A percentile compares a stretch with the other conserved stretches of the same genome.
Evolutionary conservation across 2,113 vertebrate genomes (phyloP).

Genomic region (Entomyzon cyanotis): DNA sequence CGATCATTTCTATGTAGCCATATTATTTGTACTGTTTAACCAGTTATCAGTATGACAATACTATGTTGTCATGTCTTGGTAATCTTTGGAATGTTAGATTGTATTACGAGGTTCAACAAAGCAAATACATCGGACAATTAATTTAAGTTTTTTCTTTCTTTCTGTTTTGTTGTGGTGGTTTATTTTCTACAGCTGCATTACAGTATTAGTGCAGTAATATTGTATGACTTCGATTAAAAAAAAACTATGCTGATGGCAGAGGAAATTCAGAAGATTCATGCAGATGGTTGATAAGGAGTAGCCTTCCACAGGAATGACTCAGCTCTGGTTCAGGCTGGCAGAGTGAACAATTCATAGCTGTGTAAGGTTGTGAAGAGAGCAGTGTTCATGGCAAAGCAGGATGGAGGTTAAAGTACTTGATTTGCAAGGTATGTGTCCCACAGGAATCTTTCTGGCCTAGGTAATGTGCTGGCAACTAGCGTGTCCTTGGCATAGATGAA

Average conservation of each 20-base stretch:
- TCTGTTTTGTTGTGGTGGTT: not conserved
- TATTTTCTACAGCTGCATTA: not conserved
- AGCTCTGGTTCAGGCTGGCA: not conserved
- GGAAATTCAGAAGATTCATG: not conserved
- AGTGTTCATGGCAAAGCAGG: not conserved
- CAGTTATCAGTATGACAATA: not conserved
- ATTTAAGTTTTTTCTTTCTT: not conserved
- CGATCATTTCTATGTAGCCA: not conserved
- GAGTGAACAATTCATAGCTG: not conserved
- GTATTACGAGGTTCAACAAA: not conserved
- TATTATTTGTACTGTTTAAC: not conserved
- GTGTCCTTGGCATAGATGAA: not conserved
- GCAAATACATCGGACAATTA: not conserved
- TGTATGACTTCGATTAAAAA: conserved; percentile 1
- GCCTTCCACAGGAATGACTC: not conserved
- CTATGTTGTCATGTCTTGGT: not conserved
- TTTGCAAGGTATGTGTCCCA: not conserved
- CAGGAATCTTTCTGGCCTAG: not conserved
- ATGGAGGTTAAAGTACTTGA: not conserved
- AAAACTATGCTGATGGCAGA: not conserved
- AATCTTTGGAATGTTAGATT: not conserved
- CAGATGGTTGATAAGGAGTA: not conserved
- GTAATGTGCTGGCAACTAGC: not conserved
- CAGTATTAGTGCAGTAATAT: not conserved
- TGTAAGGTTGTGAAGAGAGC: not conserved